Percentiles rank a stretch among this genome's conserved stretches.
Evolutionary conservation across 2,888 invertebrate genomes (phyloP).

Genomic region (Brenthis ino): DNA sequence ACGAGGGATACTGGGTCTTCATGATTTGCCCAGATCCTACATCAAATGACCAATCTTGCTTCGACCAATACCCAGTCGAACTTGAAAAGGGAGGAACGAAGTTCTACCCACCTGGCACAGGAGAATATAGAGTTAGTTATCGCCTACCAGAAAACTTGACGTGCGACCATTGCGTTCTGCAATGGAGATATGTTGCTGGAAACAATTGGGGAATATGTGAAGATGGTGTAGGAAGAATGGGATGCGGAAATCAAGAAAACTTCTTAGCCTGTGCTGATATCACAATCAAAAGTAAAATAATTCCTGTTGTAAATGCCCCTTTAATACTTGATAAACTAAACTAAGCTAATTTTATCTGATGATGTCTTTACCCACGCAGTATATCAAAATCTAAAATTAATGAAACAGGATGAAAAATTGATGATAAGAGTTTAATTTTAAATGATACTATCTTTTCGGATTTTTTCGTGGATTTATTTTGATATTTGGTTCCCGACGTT

Average conservation of each 20-base stretch:
- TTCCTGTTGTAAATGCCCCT: neutral
- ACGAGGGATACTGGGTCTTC: slow-evolving; percentile 92
- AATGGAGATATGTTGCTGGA: slow-evolving; percentile 93
- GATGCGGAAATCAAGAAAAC: slow-evolving; percentile 93
- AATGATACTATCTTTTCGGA: too few species aligned
- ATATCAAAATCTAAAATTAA: too few species aligned
- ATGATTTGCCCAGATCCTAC: slow-evolving; percentile 88
- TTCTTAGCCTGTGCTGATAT: slow-evolving; percentile 92
- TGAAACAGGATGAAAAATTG: too few species aligned
- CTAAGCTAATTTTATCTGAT: too few species aligned
- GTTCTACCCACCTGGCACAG: slow-evolving; percentile 87
- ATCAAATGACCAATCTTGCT: slow-evolving; percentile 86
- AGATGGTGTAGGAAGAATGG: slow-evolving; percentile 87
- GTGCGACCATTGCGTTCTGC: slow-evolving; percentile 91
- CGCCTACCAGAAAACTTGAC: slow-evolving; percentile 83
- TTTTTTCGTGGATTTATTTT: too few species aligned
- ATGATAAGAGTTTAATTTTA: too few species aligned
- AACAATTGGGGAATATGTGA: slow-evolving; percentile 90
- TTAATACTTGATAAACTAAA: neutral
- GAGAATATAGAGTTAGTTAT: slow-evolving; percentile 86
- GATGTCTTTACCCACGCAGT: too few species aligned
- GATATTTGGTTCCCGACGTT: too few species aligned
- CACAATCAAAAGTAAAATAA: slow-evolving; percentile 71
- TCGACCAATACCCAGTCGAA: slow-evolving; percentile 85
- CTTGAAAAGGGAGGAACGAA: slow-evolving; percentile 79